These are phyloP conservation scores for Rhynchomys soricoides DNA, from an alignment of 2,113 vertebrate species.

Conservation along the genomic window DNA sequence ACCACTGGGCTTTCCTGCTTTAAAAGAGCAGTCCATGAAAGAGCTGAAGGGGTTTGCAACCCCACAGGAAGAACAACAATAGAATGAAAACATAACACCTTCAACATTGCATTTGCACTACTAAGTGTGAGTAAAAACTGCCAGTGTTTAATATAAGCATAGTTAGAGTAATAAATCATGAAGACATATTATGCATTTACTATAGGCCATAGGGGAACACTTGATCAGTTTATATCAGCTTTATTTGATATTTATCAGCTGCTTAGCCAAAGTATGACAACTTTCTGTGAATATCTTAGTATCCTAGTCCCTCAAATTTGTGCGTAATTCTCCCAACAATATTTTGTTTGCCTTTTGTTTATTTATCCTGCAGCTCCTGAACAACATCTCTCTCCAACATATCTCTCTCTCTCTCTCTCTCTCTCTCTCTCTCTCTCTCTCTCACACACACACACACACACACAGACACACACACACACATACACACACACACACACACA, in stretches of 20 bases:
- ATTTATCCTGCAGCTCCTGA: neutral
- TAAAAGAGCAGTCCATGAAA: too few relatives aligned
- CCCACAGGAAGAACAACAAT: too few relatives aligned
- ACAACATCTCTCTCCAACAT: too few relatives aligned
- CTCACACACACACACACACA: too few relatives aligned
- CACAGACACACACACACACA: too few relatives aligned
- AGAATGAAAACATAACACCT: slow-evolving; percentile 33
- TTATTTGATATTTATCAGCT: neutral
- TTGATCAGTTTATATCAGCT: neutral
- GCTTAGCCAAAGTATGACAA: neutral
- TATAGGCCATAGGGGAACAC: neutral
- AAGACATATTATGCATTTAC: neutral
- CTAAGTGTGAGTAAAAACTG: slow-evolving; percentile 3
- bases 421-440: too few relatives aligned
- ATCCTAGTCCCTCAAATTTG: neutral
- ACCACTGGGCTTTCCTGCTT: neutral
- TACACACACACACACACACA: too few relatives aligned
- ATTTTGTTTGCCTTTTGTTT: neutral
- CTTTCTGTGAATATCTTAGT: neutral
- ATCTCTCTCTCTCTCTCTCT: too few relatives aligned
- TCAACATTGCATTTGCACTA: neutral
- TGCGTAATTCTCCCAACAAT: neutral
- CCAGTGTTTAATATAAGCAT: neutral
- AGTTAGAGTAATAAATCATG: neutral
- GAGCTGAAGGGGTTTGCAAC: too few relatives aligned